Evolutionary conservation across 1,140 invertebrate species (phyloP).

Genomic region (Hylaeus volcanicus): DNA sequence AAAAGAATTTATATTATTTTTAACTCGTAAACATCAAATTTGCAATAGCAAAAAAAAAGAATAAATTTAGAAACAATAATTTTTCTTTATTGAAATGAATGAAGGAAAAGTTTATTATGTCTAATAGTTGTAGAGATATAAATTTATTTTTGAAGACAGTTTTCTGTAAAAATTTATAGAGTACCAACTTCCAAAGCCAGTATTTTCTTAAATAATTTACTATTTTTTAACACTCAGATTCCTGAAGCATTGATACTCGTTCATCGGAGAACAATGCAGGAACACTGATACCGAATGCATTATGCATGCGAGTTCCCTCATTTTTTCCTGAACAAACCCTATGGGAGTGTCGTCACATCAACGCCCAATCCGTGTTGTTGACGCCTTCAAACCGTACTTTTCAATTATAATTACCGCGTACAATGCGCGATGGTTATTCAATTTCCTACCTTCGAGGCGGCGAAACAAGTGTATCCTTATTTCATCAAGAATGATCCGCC

Average conservation of each 20-base stretch:
- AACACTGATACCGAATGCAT: slow-evolving; percentile 69
- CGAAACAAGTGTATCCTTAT: slow-evolving; percentile 42
- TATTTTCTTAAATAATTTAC: too few relatives aligned
- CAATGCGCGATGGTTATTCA: neutral
- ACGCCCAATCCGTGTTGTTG: slow-evolving; percentile 74
- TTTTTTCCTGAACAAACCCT: slow-evolving; percentile 59
- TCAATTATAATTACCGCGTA: slow-evolving; percentile 56
- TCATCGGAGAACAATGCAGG: slow-evolving; percentile 65
- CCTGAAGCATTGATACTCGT: slow-evolving; percentile 3
- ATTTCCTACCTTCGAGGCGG: slow-evolving; percentile 3
- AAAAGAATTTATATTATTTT: too few relatives aligned
- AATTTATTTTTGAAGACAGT: too few relatives aligned
- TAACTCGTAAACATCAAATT: too few relatives aligned
- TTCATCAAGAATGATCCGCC: neutral
- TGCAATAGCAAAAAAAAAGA: too few relatives aligned
- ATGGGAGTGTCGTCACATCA: slow-evolving; percentile 76
- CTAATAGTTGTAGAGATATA: too few relatives aligned
- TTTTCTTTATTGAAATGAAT: too few relatives aligned
- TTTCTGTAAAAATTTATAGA: too few relatives aligned
- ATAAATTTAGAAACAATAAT: too few relatives aligned
- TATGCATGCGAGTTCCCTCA: slow-evolving; percentile 69
- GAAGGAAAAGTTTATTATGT: too few relatives aligned
- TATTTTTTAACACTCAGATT: neutral
- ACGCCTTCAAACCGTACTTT: slow-evolving; percentile 64
- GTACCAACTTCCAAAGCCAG: too few relatives aligned